phyloP scores from a whole-genome alignment of 2,113 vertebrate species.

The Engraulis encrasicolus region DNA sequence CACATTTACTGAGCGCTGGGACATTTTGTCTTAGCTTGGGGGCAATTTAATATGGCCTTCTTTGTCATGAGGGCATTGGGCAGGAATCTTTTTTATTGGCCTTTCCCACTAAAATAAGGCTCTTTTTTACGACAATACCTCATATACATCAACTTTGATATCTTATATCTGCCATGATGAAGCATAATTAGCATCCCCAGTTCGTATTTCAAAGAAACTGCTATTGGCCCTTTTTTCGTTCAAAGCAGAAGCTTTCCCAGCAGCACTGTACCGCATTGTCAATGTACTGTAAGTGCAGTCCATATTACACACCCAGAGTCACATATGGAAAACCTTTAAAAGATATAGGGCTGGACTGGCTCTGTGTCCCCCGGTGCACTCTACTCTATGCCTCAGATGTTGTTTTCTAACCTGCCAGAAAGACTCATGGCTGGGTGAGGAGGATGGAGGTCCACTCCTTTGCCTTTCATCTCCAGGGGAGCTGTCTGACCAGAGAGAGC shows the following conservation, averaged over 20 bases:
- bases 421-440: conserved; percentile 44
- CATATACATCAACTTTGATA: background rate
- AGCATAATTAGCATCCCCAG: background rate
- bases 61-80: background rate
- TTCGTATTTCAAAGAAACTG: background rate
- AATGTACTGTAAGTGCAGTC: conserved; percentile 19
- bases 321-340: conserved; percentile 41
- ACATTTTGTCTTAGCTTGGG: conserved; percentile 54
- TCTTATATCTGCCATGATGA: background rate
- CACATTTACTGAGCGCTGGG: conserved; percentile 48
- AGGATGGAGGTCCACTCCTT: conserved; percentile 46
- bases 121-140: background rate
- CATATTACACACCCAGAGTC: conserved; percentile 22
- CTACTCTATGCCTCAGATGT: conserved; percentile 32
- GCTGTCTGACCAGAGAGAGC: conserved; percentile 21
- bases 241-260: background rate
- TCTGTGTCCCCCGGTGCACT: background rate
- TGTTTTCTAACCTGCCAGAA: conserved; percentile 74
- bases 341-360: conserved; percentile 41
- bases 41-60: conserved; percentile 37
- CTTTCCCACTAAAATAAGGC: background rate
- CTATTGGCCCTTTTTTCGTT: background rate
- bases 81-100: background rate
- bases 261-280: background rate
- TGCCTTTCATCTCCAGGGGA: conserved; percentile 65